Evolutionary conservation across 2,113 vertebrate genomes (phyloP).

Genomic region (Litocranius walleri): DNA sequence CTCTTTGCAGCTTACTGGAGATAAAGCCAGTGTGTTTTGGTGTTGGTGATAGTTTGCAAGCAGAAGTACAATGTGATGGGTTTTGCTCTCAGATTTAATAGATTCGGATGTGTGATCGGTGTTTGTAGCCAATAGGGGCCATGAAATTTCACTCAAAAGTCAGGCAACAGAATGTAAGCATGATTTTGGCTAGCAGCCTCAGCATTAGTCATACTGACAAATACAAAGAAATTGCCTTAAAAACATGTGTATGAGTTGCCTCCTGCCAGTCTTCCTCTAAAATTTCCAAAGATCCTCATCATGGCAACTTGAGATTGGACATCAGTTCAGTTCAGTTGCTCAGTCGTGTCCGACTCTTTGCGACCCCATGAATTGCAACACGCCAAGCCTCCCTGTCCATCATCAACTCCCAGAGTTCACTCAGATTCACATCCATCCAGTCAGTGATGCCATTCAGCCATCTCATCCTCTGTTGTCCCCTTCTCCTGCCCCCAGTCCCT

Average conservation of each 20-base stretch:
- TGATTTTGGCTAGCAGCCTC: background rate
- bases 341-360: too few relatives aligned
- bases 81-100: background rate
- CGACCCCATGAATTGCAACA: too few relatives aligned
- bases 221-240: background rate
- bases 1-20: background rate
- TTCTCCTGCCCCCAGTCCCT: too few relatives aligned
- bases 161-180: background rate
- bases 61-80: background rate
- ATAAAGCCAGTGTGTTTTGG: background rate
- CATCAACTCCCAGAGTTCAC: too few relatives aligned
- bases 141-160: background rate
- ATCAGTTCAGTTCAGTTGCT: too few relatives aligned
- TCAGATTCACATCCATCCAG: too few relatives aligned
- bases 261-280: background rate
- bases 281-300: background rate
- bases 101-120: background rate
- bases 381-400: too few relatives aligned
- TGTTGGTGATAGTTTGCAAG: background rate
- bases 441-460: too few relatives aligned
- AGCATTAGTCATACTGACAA: background rate
- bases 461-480: too few relatives aligned
- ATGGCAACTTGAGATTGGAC: background rate
- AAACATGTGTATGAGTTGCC: background rate
- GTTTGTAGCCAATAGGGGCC: background rate